Evolutionary conservation across 1,140 invertebrate species (phyloP), one percentile per base, ranked within the genome.

Genomic region (Penaeus indicus): DNA sequence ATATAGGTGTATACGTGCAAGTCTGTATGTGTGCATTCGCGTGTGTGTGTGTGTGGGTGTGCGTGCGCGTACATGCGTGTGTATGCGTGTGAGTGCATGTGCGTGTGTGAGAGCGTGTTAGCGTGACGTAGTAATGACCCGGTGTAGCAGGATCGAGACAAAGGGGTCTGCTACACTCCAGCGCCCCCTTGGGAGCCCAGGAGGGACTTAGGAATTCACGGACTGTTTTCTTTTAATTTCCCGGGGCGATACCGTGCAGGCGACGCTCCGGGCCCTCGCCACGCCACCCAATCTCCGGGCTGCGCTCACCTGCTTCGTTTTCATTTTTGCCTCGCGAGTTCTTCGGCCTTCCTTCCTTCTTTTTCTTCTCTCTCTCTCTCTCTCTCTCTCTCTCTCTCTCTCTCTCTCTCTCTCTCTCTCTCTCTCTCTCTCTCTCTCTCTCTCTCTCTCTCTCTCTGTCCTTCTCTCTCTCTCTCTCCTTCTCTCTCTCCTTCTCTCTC

Each of bases 301-400:
- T 25, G 77, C 77, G 25, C 38, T 47, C 77, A 22, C 77, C 38
- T 27, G 38, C 38, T 25, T 42, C 21, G 22, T 42, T 42, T 42
- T 10, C 22, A 32, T 79, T 38, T 47, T 47, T 47, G 47, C 47
- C 77, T 22, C 38, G 10, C 27, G 25, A 21, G 38, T 92, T 92
- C 92, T 92, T 92, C 92, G 21, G 21, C 38, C 38, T 21, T 22
- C 42, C 27, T 25, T 22, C 38, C 22, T 79, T 42, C 32, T 32
- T 32, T 32, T 2, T 32, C 1, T 2, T 22, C 21, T 67, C 21
- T 21, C 25, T 67, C 63, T 5, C 21, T 77, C 72, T 77, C 72
- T 77, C 72, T 77, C 72, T 19, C 78, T 80, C 78, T 54, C 78
- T 54, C 78, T 80, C 78, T 80, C 79, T 81, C 79, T 47, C 32